Conservation (phyloP, 2,113 vertebrate genomes). For the Scomber colias region DNA sequence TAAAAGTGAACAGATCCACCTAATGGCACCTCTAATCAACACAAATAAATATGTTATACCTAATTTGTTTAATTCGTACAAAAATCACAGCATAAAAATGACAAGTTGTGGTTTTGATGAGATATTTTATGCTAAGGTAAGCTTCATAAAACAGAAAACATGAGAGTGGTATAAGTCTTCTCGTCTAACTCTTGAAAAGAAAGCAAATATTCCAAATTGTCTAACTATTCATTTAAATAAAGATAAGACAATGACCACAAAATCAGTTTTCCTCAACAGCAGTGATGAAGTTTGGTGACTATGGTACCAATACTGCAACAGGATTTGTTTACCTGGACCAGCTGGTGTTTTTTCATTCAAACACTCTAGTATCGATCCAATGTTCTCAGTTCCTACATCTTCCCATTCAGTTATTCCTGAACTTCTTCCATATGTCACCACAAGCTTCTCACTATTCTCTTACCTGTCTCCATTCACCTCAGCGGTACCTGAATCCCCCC, state of each 20-base stretch:
- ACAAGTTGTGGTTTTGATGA: not conserved
- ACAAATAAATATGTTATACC: no score
- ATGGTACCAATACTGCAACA: slow-evolving; percentile 41
- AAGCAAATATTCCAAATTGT: slow-evolving; percentile 28
- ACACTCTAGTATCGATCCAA: not conserved
- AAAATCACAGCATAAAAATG: not conserved
- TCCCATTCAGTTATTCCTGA: slow-evolving; percentile 1
- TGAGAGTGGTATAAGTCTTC: not conserved
- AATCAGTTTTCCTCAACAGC: slow-evolving; percentile 20
- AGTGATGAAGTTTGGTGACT: slow-evolving; percentile 33
- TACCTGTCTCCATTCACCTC: slow-evolving; percentile 52
- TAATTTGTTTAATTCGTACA: no score
- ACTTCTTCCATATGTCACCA: not conserved
- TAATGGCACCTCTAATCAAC: not conserved
- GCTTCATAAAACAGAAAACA: not conserved
- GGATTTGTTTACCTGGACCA: slow-evolving; percentile 59
- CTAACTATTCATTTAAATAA: slow-evolving; percentile 25
- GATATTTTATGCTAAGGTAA: slow-evolving; percentile 18
- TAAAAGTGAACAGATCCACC: not conserved
- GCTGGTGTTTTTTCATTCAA: slow-evolving; percentile 41
- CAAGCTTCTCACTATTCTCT: slow-evolving; percentile 51
- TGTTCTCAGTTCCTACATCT: slow-evolving; percentile 1
- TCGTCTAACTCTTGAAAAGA: not conserved
- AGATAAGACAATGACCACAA: slow-evolving; percentile 7
- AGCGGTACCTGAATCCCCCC: slow-evolving; percentile 57